phyloP scores from a whole-genome alignment of 2,113 vertebrate genomes.

The Jacana jacana region DNA sequence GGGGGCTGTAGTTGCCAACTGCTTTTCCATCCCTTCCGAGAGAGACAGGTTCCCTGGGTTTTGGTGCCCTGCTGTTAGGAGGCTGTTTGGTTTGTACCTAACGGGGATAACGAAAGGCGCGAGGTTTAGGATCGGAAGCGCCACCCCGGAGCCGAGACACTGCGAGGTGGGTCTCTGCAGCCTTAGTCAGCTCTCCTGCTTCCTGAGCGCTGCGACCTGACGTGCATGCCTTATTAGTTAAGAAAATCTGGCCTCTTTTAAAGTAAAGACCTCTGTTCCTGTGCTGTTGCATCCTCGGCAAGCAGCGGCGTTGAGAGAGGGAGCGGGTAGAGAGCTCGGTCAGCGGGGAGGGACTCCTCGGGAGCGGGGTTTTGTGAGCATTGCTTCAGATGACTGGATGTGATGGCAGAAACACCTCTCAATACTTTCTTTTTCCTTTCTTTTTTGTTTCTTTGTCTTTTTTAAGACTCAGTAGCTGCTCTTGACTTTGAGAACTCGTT shows the following conservation, averaged over 20 bases:
- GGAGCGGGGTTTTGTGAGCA: neutral
- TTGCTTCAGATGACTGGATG: neutral
- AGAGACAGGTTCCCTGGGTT: rapidly evolving
- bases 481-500: neutral
- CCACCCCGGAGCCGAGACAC: rapidly evolving
- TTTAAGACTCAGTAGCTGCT: neutral
- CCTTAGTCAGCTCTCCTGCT: neutral
- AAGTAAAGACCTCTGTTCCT: neutral
- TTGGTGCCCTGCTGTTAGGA: neutral
- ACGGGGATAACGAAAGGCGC: neutral
- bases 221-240: rapidly evolving
- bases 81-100: neutral
- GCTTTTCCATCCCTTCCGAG: neutral
- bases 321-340: neutral
- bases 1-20: neutral
- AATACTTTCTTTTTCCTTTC: rapidly evolving
- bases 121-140: neutral
- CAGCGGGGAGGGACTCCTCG: neutral
- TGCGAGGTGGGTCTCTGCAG: rapidly evolving
- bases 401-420: neutral
- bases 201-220: neutral
- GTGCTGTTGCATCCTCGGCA: neutral
- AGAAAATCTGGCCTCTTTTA: neutral
- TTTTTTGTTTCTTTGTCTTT: neutral
- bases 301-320: rapidly evolving